phyloP scores from a whole-genome alignment of 2,888 invertebrate species.

The Leucophenga montana region DNA sequence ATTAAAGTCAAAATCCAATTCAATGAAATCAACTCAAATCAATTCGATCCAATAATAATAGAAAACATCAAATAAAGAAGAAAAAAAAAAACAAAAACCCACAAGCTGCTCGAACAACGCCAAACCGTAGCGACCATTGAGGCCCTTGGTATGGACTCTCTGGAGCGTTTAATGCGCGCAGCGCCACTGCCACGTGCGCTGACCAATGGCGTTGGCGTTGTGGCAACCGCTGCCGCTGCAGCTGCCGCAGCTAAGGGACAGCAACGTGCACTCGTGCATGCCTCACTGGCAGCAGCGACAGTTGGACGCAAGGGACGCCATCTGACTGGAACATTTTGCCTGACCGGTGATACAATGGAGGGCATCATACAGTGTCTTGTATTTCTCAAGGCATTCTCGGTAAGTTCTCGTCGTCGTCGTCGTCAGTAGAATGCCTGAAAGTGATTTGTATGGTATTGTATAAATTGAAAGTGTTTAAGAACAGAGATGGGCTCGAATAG shows the following conservation, averaged over 20 bases:
- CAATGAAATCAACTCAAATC: constrained; percentile 12
- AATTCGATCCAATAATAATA: background rate
- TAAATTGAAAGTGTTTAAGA: no score
- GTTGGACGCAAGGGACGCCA: constrained; percentile 86
- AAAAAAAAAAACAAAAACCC: constrained; percentile 22
- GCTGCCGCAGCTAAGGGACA: constrained; percentile 71
- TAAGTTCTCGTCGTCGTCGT: constrained; percentile 80
- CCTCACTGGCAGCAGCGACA: constrained; percentile 80
- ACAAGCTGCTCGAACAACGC: constrained; percentile 24
- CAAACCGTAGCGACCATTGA: constrained; percentile 11
- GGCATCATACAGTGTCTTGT: constrained; percentile 94
- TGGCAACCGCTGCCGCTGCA: constrained; percentile 60
- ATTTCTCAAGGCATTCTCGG: constrained; percentile 93
- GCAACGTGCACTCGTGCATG: constrained; percentile 83
- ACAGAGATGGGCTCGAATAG: no score
- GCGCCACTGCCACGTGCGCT: constrained; percentile 80
- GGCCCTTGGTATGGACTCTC: constrained; percentile 80
- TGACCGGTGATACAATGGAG: constrained; percentile 94
- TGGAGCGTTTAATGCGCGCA: constrained; percentile 86
- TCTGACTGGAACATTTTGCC: constrained; percentile 89
- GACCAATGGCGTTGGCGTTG: constrained; percentile 71
- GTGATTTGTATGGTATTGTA: no score
- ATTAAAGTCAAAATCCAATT: constrained; percentile 19
- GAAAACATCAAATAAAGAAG: background rate
- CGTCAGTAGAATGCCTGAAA: no score